A percentile compares a stretch with the other conserved stretches of the same genome.
Evolutionary conservation across 2,888 invertebrate species (phyloP).

Genomic region (Willowsia nigromaculata): DNA sequence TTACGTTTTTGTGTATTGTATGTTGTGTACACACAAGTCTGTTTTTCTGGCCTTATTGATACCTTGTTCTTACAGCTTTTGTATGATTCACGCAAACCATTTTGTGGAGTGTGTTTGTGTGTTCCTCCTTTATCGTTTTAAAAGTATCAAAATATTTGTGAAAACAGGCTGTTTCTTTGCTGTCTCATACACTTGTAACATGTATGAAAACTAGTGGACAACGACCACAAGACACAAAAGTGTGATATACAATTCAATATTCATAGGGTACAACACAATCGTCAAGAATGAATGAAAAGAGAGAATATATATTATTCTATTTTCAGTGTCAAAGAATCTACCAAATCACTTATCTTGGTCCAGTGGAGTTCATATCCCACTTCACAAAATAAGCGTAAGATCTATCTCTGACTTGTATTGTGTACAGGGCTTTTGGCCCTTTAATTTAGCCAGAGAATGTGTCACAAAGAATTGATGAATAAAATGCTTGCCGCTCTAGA

Average conservation of each 20-base stretch:
- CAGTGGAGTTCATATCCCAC: not conserved
- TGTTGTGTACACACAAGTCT: not conserved
- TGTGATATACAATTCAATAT: not conserved
- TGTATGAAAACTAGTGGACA: not conserved
- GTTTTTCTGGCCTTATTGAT: not conserved
- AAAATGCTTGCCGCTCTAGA: not conserved
- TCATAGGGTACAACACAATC: not conserved
- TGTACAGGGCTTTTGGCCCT: not conserved
- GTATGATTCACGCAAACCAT: not conserved
- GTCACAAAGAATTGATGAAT: not conserved
- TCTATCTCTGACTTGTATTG: not conserved
- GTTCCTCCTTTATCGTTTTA: not conserved
- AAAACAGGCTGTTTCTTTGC: not conserved
- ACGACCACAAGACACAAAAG: not conserved
- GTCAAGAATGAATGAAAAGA: not conserved
- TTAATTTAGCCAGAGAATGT: not conserved
- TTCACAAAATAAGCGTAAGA: not conserved
- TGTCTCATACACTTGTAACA: not conserved
- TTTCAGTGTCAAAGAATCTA: not conserved
- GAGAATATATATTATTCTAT: not conserved
- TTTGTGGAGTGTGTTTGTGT: not conserved
- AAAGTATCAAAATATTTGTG: constrained; percentile 3
- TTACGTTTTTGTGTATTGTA: not conserved
- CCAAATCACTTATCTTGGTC: not conserved
- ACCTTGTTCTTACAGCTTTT: not conserved